These are phyloP conservation scores for Dolichallabes microphthalmus DNA, from an alignment of 2,113 vertebrate species.

Conservation along the genomic window DNA sequence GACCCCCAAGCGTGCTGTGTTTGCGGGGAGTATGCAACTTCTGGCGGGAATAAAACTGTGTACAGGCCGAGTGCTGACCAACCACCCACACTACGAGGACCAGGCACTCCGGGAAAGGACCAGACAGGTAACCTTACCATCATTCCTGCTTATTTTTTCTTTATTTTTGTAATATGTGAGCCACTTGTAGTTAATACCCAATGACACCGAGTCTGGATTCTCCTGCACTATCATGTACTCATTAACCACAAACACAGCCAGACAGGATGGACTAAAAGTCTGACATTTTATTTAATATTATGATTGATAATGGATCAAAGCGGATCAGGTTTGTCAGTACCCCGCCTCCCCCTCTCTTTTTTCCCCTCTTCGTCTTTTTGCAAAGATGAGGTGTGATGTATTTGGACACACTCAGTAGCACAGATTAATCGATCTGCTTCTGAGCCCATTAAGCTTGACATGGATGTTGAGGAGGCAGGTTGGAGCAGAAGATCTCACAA, in stretches of 20 bases:
- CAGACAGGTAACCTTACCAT: slow-evolving; percentile 75
- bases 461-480: slow-evolving; percentile 9
- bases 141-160: not conserved
- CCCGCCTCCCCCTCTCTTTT: not conserved
- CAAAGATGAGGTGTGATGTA: not conserved
- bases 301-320: slow-evolving; percentile 5
- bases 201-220: not conserved
- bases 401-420: slow-evolving; percentile 16
- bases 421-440: slow-evolving; percentile 23
- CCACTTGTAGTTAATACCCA: not conserved
- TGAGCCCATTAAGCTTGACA: slow-evolving; percentile 13
- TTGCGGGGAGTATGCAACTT: slow-evolving; percentile 98
- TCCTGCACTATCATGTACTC: not conserved
- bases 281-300: not conserved
- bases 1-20: slow-evolving; percentile 85
- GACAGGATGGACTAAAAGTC: not conserved
- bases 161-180: not conserved
- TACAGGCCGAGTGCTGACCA: slow-evolving; percentile 90
- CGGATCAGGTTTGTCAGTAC: slow-evolving; percentile 5
- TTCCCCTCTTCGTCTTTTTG: not conserved
- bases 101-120: slow-evolving; percentile 88
- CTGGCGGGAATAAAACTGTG: slow-evolving; percentile 96
- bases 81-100: slow-evolving; percentile 97
- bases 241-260: not conserved
- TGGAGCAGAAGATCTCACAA: not conserved